phyloP scores from a whole-genome alignment of 2,888 invertebrate species.

The Chrysomela aeneicollis region DNA sequence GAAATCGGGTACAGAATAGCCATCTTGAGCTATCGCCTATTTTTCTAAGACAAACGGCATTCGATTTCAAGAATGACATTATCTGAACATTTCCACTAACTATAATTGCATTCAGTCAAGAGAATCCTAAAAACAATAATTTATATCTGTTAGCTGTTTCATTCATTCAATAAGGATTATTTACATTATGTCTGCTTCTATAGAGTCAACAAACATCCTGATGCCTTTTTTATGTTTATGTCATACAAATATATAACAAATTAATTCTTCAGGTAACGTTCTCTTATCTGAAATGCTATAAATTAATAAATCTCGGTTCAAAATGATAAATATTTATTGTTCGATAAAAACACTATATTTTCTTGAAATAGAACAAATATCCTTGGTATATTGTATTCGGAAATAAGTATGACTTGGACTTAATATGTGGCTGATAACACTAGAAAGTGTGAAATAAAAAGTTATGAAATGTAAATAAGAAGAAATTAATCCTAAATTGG shows the following conservation, averaged over 20 bases:
- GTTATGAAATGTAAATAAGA: conserved; percentile 40
- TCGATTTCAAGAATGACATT: no score
- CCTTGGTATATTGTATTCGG: conserved; percentile 29
- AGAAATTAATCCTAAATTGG: conserved; percentile 30
- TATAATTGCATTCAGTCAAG: no score
- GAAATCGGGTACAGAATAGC: no score
- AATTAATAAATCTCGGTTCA: conserved; percentile 47
- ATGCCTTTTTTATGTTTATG: not conserved
- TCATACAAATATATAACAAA: conserved; percentile 14
- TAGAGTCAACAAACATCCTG: conserved; percentile 1
- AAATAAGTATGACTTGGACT: conserved; percentile 37
- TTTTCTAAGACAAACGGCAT: no score
- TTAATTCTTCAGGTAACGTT: conserved; percentile 11
- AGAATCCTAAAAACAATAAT: not conserved
- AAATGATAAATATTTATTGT: conserved; percentile 49
- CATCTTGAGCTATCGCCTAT: no score
- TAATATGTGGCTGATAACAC: conserved; percentile 33
- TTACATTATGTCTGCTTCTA: not conserved
- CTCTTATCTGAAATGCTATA: conserved; percentile 43
- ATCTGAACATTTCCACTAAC: no score
- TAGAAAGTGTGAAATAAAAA: conserved; percentile 32
- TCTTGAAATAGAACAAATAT: conserved; percentile 39
- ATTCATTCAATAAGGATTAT: not conserved
- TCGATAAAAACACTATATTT: conserved; percentile 40
- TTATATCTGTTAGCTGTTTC: not conserved